Base-by-base conservation (phyloP, 2,888 invertebrate genomes). In the Sarcophaga caerulescens region DNA sequence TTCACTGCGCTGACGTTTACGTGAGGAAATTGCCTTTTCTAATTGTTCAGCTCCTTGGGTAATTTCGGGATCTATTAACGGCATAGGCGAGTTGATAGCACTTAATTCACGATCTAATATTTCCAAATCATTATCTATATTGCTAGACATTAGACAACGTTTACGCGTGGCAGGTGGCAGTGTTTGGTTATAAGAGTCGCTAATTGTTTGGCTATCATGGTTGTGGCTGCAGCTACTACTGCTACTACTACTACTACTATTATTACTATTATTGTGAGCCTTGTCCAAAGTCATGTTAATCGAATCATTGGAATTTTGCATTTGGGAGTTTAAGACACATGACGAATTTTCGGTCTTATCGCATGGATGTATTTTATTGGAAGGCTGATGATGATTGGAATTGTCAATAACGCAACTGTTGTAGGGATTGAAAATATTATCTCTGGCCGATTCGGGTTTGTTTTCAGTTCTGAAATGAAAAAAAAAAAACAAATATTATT, bases 1-100 rank as follows among this genome's bases (percentile, higher is more conserved):
- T 88, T 95, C 95, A 89, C 94, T 94, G 62, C 95, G 92, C 87
- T 91, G 87, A 1, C 93, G 92, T 85, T 93, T 93, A n/a, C 93
- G 89, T 19, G 93, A 92, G n/a, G 93, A 92, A 3, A 93, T 89
- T 4, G 93, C 93, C 85, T 91, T 92, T 85, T 93, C 93, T 71
- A 93, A 88, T 84, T 93, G 93, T 84, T 93, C 93, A 83, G 93
- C 93, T 59, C 93, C 93, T 88, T 93, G 93, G 2, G 93, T 93
- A 19, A 93, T 93, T 88, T 93, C 93, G 12, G 93, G 93, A 90
- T 93, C 93, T 81, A 93, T 92, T 2, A 93, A 90, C 59, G 93
- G 93, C 93, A 93, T 93, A 52, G 93, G 93, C 12, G 93, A 93
- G 88, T 93, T 93, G 77, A 93, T 93, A 84, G 93, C 93, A 89